These are phyloP conservation scores for Yponomeuta sedellus DNA, from an alignment of 2,888 invertebrate species.

Conservation along the genomic window DNA sequence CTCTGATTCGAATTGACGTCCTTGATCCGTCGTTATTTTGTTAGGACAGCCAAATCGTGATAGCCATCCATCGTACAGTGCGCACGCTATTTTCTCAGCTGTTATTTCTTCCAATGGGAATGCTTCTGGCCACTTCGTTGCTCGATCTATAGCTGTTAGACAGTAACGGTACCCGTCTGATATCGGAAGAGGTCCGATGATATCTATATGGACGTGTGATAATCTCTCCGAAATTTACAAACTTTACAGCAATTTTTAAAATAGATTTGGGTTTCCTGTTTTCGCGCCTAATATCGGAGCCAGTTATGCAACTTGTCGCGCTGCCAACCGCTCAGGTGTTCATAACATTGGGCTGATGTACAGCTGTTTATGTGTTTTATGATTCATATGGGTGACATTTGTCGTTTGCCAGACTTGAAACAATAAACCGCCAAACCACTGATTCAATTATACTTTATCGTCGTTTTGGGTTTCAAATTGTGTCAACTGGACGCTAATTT, in stretches of 20 bases:
- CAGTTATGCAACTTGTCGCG: conserved; percentile 65
- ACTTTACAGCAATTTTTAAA: conserved; percentile 29
- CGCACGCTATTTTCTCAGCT: too few species aligned
- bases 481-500: neutral
- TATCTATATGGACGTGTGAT: too few species aligned
- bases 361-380: conserved; percentile 39
- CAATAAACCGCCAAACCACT: neutral
- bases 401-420: neutral
- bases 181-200: too few species aligned
- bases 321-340: conserved; percentile 67
- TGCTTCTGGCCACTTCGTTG: too few species aligned
- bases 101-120: too few species aligned
- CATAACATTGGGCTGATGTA: conserved; percentile 45
- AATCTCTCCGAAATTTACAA: too few species aligned
- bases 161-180: too few species aligned
- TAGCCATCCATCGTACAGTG: too few species aligned
- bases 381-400: neutral
- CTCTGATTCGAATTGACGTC: too few species aligned
- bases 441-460: neutral
- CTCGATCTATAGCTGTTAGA: too few species aligned
- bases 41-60: too few species aligned
- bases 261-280: conserved; percentile 66
- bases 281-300: conserved; percentile 44
- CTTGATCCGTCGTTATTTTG: too few species aligned
- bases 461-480: neutral